Base-by-base conservation (phyloP, 2,888 invertebrate species). In the Nymphalis urticae region DNA sequence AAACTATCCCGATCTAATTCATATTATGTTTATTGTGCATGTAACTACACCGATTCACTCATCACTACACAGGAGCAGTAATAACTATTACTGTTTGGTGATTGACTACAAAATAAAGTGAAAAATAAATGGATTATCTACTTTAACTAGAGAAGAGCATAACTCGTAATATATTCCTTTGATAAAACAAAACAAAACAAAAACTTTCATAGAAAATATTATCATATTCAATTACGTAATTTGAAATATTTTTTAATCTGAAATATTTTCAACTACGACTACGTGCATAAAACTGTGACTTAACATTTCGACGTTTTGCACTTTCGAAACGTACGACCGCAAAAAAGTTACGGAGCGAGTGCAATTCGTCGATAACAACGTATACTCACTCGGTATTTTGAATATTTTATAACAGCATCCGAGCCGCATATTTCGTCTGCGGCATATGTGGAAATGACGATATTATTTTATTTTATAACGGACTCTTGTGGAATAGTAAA, bases 301-400 rank as follows among this genome's bases (percentile, higher is more conserved):
- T 71, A 70, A 63, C 53, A 63, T 59, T 65, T 58, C 68, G 62
- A 56, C 64, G 62, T 32, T 24, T 64, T 68, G 50, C 64, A 48
- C 62, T 69, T 68, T 62, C 62, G 66, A 66, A 71, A 72, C 69
- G 64, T 65, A 72, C 62, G 68, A 70, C 71, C 69, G 56, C 65
- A 74, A 75, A 75, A 73, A 74, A 68, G 47, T 62, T 58, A 48
- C 54, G 54, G n/a, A 50, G 68, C 70, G 70, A 69, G 72, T 75
- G 76, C 75, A 73, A 69, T 72, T 62, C 66, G 73, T 75, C 72
- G 76, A 76, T 76, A 75, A 73, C 75, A 71, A 64, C 61, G 69
- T 68, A 69, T 71, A 72, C 71, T 70, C 74, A 64, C 66, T 70
- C 68, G 70, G 62, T 71, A 69, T 68, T 69, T 70, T 74, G 75